Base-by-base conservation (phyloP, 2,113 vertebrate genomes). In the Tangachromis dhanisi region DNA sequence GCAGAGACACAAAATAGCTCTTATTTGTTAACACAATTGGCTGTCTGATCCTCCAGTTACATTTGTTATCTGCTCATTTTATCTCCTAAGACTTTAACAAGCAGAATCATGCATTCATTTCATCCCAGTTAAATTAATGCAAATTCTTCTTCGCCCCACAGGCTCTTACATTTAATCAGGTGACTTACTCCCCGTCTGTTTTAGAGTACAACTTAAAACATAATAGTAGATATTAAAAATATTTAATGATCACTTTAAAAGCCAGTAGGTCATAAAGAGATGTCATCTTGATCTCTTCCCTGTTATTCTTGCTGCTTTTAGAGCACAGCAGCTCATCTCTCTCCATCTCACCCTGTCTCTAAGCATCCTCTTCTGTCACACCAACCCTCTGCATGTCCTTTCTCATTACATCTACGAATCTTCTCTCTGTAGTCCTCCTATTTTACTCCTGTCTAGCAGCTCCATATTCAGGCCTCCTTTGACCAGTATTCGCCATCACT, bases 401-500 rank as follows among this genome's bases (percentile, higher is more conserved):
- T 40, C 38, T 71, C 66, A 42, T 42, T 71, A 42, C 38, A 24
- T 3, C 21, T 14, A 47, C 7, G 2, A 73, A 3, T 17, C 68
- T 7, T 17, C 68, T 73, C 21, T 73, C 21, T 45, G 68, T 73
- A 9, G 21, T 47, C 42, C 40, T 47, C 68, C 16, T 73, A 26
- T 73, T 45, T 73, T 5, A 45, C 68, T 47, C 40, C 40, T 5
- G 21, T 42, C 68, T 73, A 2, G 68, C 21, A 73, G 68, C 21
- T 73, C 35, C 12, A 68, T 40, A 68, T 9, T 0, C 2, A 40
- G 0, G 7, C 35, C 35, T 68, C 68, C 68, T 73, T 45, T 73
- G 5, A 26, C 21, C 38, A 45, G 1, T 29, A 73, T 45, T 10
- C 8, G 9, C 21, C 21, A 16, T 26, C 13, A 2, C 3, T 24